Evolutionary conservation across 2,888 invertebrate genomes (phyloP).

Genomic region (Hermaeophaga mercurialis): DNA sequence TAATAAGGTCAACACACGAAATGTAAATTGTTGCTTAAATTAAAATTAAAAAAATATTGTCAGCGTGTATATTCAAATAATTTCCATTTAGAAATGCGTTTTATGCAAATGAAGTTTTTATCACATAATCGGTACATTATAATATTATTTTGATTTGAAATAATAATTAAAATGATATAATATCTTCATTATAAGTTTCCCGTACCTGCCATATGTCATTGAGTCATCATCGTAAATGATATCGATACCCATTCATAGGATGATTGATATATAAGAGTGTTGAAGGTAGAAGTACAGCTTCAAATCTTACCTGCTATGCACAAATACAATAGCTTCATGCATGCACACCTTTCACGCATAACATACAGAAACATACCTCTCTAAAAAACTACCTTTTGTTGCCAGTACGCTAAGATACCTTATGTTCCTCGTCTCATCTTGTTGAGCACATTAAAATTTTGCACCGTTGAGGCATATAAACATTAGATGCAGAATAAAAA

Average conservation of each 20-base stretch:
- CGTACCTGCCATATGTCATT: constrained; percentile 35
- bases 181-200: constrained; percentile 4
- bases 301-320: constrained; percentile 36
- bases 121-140: no score
- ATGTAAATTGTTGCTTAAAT: no score
- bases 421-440: constrained; percentile 44
- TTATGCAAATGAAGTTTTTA: no score
- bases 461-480: constrained; percentile 33
- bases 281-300: constrained; percentile 42
- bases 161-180: background rate
- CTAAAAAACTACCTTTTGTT: constrained; percentile 35
- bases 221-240: constrained; percentile 48
- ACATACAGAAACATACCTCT: constrained; percentile 35
- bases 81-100: no score
- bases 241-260: constrained; percentile 55
- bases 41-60: no score
- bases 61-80: no score
- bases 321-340: constrained; percentile 37
- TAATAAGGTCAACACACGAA: no score
- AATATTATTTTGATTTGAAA: background rate
- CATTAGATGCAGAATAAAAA: constrained; percentile 22
- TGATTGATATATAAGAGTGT: constrained; percentile 57
- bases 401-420: constrained; percentile 34
- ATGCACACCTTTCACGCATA: constrained; percentile 35
- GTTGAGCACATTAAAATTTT: constrained; percentile 43